Conservation (phyloP, 2,888 invertebrate species). For the Gibbula magus region DNA sequence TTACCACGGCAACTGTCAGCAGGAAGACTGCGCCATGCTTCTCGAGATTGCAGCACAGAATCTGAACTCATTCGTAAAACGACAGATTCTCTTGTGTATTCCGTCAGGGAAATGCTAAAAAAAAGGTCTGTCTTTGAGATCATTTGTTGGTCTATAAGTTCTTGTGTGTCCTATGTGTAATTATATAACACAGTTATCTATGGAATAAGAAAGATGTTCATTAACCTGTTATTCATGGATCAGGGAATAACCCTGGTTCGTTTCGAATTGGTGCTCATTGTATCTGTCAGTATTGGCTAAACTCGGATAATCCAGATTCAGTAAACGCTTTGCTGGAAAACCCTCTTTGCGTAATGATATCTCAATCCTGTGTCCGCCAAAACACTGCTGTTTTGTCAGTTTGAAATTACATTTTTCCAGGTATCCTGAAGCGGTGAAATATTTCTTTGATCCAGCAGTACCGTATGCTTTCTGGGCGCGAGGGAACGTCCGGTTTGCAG, state of each 20-base stretch:
- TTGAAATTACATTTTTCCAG: background rate
- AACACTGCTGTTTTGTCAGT: background rate
- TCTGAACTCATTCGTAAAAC: background rate
- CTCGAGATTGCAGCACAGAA: background rate
- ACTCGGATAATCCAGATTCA: too few relatives aligned
- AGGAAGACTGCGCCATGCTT: background rate
- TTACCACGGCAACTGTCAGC: background rate
- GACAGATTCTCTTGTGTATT: background rate
- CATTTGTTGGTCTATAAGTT: background rate
- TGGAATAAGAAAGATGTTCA: too few relatives aligned
- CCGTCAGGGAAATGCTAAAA: background rate
- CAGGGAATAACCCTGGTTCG: too few relatives aligned
- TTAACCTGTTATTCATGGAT: too few relatives aligned
- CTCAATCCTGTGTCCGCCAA: too few relatives aligned
- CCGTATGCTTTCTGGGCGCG: conserved; percentile 8
- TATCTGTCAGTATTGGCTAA: too few relatives aligned
- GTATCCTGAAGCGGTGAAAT: background rate
- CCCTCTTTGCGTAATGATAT: too few relatives aligned
- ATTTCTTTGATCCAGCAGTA: background rate
- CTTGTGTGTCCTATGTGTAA: background rate
- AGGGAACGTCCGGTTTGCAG: conserved; percentile 3
- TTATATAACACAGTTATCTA: background rate
- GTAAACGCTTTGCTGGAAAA: too few relatives aligned
- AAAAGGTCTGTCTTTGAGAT: background rate
- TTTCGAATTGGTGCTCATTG: background rate